A percentile compares a stretch with the other conserved stretches of the same genome.
These are phyloP conservation scores for Hippocampus kuda DNA, from an alignment of 2,797 vertebrate species.

Conservation along the genomic window DNA sequence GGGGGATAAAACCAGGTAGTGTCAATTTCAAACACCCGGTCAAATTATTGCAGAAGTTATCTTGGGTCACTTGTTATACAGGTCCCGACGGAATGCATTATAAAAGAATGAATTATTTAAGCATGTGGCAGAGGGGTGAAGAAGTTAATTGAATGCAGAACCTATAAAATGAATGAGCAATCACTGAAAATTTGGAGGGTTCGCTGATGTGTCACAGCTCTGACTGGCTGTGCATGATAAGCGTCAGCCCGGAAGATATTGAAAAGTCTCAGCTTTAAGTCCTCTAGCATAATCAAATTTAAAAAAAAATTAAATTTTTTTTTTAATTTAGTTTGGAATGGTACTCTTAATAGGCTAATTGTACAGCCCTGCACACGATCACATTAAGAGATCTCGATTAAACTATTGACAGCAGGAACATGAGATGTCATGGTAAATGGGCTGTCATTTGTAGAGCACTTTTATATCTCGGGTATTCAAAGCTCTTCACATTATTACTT, in stretches of 20 bases:
- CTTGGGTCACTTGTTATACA: neutral
- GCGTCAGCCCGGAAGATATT: too few relatives aligned
- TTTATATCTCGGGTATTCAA: too few relatives aligned
- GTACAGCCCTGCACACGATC: too few relatives aligned
- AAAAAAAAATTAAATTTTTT: too few relatives aligned
- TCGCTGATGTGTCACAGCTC: neutral
- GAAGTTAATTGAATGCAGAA: neutral
- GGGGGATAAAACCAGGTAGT: neutral
- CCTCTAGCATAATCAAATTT: neutral
- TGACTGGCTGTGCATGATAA: neutral
- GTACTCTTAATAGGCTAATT: too few relatives aligned
- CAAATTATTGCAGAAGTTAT: neutral
- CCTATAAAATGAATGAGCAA: conserved; percentile 1
- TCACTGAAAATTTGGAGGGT: neutral
- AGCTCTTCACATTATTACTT: too few relatives aligned
- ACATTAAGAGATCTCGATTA: too few relatives aligned
- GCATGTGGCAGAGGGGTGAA: neutral
- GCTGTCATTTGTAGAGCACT: too few relatives aligned
- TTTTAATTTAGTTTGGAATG: too few relatives aligned
- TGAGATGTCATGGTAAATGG: too few relatives aligned
- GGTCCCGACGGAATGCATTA: conserved; percentile 1
- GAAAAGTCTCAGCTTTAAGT: too few relatives aligned
- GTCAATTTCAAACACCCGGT: neutral
- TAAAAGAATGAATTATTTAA: neutral
- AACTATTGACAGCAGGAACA: too few relatives aligned